Evolutionary conservation across 2,888 invertebrate species (phyloP).

Genomic region (Drosophila acutilabella): DNA sequence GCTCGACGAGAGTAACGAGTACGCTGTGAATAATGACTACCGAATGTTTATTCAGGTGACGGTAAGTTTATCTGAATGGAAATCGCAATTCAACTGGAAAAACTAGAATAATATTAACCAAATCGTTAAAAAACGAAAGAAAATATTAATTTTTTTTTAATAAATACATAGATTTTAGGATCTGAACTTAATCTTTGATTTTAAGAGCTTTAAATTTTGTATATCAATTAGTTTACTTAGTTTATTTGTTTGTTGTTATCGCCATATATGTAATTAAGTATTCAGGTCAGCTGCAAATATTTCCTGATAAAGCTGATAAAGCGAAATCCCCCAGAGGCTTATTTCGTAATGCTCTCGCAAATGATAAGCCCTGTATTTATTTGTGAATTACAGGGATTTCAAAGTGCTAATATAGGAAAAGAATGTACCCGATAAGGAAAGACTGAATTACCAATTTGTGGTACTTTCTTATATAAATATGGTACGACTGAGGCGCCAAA

Average conservation of each 20-base stretch:
- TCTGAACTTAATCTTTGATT: neutral
- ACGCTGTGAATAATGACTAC: slow-evolving; percentile 18
- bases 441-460: neutral
- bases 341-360: slow-evolving; percentile 6
- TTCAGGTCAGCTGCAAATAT: slow-evolving; percentile 24
- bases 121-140: neutral
- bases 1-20: slow-evolving; percentile 3
- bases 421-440: slow-evolving; percentile 9
- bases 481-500: neutral
- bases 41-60: slow-evolving; percentile 1
- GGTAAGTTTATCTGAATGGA: slow-evolving; percentile 2
- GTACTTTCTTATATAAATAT: slow-evolving; percentile 6
- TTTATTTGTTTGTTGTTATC: neutral
- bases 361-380: slow-evolving; percentile 23
- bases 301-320: slow-evolving; percentile 6
- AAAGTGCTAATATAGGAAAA: neutral
- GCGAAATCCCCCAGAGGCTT: slow-evolving; percentile 5
- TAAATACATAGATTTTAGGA: neutral
- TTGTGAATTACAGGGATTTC: slow-evolving; percentile 27
- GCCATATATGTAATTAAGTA: neutral
- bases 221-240: neutral
- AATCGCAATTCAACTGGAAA: slow-evolving; percentile 5
- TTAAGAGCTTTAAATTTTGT: neutral
- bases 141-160: too few species aligned
- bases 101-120: neutral